A percentile compares a stretch with the other conserved stretches of the same genome.
Evolutionary conservation across 2,113 vertebrate genomes (phyloP).

Genomic region (Crotalus helleri): DNA sequence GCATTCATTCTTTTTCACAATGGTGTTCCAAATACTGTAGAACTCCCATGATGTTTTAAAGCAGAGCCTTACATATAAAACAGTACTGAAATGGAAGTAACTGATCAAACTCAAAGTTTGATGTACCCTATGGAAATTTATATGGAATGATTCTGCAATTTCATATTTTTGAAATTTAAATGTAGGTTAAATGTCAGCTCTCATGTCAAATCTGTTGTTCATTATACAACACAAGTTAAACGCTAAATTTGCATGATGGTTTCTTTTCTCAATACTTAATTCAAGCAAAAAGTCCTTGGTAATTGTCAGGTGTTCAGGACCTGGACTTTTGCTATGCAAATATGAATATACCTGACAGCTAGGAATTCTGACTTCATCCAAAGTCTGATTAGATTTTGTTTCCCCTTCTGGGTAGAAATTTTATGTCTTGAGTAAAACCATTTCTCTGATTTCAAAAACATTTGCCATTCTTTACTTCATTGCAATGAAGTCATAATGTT

Average conservation of each 20-base stretch:
- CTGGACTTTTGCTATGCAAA: constrained; percentile 41
- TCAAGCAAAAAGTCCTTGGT: constrained; percentile 32
- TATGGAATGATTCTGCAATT: neutral
- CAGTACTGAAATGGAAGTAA: neutral
- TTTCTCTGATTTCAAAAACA: constrained; percentile 45
- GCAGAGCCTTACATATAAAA: neutral
- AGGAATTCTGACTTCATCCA: constrained; percentile 51
- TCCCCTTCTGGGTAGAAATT: constrained; percentile 24
- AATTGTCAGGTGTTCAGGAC: constrained; percentile 37
- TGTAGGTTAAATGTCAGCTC: neutral
- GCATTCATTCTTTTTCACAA: neutral
- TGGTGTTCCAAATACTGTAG: neutral
- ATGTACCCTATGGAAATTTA: neutral
- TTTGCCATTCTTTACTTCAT: constrained; percentile 62
- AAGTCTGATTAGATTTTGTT: constrained; percentile 6
- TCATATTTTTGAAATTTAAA: neutral
- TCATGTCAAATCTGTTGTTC: neutral
- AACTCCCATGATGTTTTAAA: neutral
- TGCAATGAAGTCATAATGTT: constrained; percentile 75
- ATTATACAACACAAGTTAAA: neutral
- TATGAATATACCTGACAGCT: constrained; percentile 49
- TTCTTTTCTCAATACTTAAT: constrained; percentile 2
- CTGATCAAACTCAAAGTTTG: neutral
- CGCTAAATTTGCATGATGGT: constrained; percentile 4
- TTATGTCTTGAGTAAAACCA: constrained; percentile 41